Conservation (phyloP, 1,140 invertebrate species). For the Bombus ignitus region DNA sequence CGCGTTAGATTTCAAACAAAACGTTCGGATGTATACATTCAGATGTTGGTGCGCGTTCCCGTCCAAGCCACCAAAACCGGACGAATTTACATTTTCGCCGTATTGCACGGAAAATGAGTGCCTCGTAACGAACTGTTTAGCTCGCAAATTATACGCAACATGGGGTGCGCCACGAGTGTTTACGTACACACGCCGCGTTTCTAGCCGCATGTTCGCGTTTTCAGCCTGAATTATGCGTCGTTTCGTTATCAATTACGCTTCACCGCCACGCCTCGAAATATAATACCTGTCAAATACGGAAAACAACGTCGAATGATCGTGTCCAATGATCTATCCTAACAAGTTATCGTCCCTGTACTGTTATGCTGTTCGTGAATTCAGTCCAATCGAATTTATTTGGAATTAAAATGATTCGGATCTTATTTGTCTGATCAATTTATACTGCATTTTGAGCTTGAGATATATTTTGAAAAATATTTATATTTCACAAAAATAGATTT, state of each 20-base stretch:
- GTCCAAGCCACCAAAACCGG: not conserved
- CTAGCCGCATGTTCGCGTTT: not conserved
- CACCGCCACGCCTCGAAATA: slow-evolving; percentile 11
- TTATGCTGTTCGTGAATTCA: too few species aligned
- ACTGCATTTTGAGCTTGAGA: too few species aligned
- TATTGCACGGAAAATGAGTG: slow-evolving; percentile 30
- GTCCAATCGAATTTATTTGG: not conserved
- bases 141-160: slow-evolving; percentile 15
- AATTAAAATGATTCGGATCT: not conserved
- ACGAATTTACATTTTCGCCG: slow-evolving; percentile 27
- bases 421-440: too few species aligned
- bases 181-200: not conserved
- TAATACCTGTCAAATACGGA: slow-evolving; percentile 9
- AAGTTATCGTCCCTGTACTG: not conserved
- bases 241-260: slow-evolving; percentile 42
- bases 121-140: slow-evolving; percentile 25
- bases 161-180: not conserved
- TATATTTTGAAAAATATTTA: too few species aligned
- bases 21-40: too few species aligned
- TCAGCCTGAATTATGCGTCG: slow-evolving; percentile 32
- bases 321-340: not conserved
- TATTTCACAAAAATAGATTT: too few species aligned
- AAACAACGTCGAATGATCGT: slow-evolving; percentile 24
- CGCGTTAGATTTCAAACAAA: not conserved
- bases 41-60: too few species aligned